A percentile compares a stretch with the other conserved stretches of the same genome.
Evolutionary conservation across 2,888 invertebrate genomes (phyloP).

Genomic region (Adelphocoris suturalis): DNA sequence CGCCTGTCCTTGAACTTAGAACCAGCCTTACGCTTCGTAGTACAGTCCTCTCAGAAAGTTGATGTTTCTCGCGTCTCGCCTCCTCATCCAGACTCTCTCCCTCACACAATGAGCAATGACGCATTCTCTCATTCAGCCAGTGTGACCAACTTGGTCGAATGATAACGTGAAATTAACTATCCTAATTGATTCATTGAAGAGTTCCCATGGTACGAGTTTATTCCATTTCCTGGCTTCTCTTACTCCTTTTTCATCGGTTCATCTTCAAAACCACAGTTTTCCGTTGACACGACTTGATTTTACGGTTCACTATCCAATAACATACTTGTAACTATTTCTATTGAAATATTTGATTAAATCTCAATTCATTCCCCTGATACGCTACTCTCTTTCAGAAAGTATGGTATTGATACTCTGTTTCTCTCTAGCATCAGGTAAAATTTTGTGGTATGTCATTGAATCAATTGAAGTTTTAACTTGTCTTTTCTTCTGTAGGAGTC

Average conservation of each 20-base stretch:
- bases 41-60: slow-evolving; percentile 68
- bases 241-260: background rate
- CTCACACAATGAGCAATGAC: slow-evolving; percentile 68
- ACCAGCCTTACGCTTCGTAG: slow-evolving; percentile 71
- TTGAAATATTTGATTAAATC: too few species aligned
- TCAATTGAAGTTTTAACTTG: too few species aligned
- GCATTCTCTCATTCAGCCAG: slow-evolving; percentile 62
- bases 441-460: too few species aligned
- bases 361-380: too few species aligned
- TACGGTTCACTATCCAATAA: background rate
- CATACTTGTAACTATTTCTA: too few species aligned
- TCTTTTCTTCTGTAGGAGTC: too few species aligned
- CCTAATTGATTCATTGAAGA: slow-evolving; percentile 53
- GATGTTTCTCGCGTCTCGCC: slow-evolving; percentile 34
- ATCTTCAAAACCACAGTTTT: background rate
- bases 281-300: too few species aligned
- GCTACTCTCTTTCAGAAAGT: too few species aligned
- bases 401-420: too few species aligned
- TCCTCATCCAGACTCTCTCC: slow-evolving; percentile 58
- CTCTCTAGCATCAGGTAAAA: too few species aligned
- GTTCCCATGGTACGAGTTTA: background rate
- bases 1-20: slow-evolving; percentile 71
- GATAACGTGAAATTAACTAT: slow-evolving; percentile 57
- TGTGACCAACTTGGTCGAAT: slow-evolving; percentile 54
- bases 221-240: background rate